A percentile compares a stretch with the other conserved stretches of the same genome.
Evolutionary conservation across 2,113 vertebrate species (phyloP).

Genomic region (Benitochromis conjunctus): DNA sequence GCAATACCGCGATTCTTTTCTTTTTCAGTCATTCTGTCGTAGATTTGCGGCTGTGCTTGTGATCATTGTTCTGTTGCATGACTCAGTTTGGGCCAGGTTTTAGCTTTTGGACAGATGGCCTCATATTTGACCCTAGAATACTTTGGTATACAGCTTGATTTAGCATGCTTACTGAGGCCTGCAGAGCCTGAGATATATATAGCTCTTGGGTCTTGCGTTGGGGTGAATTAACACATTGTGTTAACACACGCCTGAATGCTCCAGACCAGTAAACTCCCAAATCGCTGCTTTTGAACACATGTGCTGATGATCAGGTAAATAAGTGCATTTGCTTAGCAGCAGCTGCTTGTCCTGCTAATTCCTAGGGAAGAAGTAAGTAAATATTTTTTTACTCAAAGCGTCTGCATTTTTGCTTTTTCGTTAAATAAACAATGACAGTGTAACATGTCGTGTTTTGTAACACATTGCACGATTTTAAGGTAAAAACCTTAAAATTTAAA

Average conservation of each 20-base stretch:
- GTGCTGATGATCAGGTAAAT: background rate
- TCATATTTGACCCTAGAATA: background rate
- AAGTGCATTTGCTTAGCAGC: background rate
- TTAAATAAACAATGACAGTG: background rate
- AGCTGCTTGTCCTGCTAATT: background rate
- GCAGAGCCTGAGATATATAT: background rate
- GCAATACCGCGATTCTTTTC: background rate
- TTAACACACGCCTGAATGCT: background rate
- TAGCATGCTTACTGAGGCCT: background rate
- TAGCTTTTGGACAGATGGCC: background rate
- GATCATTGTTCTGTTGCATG: background rate
- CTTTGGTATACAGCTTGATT: background rate
- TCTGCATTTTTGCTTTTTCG: background rate
- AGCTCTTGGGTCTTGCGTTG: background rate
- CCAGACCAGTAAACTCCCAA: background rate
- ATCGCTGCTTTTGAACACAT: background rate
- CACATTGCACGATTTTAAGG: background rate
- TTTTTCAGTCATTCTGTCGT: background rate
- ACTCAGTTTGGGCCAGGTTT: background rate
- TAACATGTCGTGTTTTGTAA: background rate
- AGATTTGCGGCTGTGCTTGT: background rate
- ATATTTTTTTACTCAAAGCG: accelerated
- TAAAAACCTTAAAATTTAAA: background rate
- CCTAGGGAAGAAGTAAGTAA: background rate
- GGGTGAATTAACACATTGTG: background rate